Evolutionary conservation across 1,140 invertebrate species (phyloP), one percentile per base, ranked within the genome.

Genomic region (Scaptodrosophila lebanonensis): DNA sequence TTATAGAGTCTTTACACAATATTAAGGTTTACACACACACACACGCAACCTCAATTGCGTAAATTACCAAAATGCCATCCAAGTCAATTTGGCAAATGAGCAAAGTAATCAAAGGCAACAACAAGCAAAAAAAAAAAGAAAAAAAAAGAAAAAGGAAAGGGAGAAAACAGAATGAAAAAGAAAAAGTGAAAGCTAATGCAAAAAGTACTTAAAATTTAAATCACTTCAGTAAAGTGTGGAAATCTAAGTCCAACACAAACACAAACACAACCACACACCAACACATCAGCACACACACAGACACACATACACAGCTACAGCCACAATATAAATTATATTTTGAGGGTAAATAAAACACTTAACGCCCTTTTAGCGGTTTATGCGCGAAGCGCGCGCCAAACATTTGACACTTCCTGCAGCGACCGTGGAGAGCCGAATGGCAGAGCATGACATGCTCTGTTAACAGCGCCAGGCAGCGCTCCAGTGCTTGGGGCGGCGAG

Each of bases 311-410:
- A 8, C 22, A 25, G 8, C 22, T 13, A 33, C 29, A 33, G 64
- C 64, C 61, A 69, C 58, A 60, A 79, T 79, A 79, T 82, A 82
- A 82, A 82, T 82, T 82, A 82, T 82, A 82, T 82, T 82, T 73
- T 57, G 69, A 75, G 75, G 75, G 75, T 82, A 82, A 82, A 82
- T 82, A 82, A 82, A 82, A 82, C 75, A 82, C 75, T 82, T 82
- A 82, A 82, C 75, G 75, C 75, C 75, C 75, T 82, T 82, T 82
- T 82, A 82, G 75, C 75, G 75, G 75, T 75, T 82, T 62, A 82
- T 56, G 63, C 75, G 50, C 64, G 20, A n/a, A 22, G 27, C 44
- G 33, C 33, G 17, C 45, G 33, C 36, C 57, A 22, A 25, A 43
- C 44, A 49, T 38, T 38, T 38, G 22, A 35, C n/a, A 7, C 16